Evolutionary conservation across 2,113 vertebrate species (phyloP), one percentile per base, ranked within the genome.

Genomic region (Oncorhynchus gorbuscha): DNA sequence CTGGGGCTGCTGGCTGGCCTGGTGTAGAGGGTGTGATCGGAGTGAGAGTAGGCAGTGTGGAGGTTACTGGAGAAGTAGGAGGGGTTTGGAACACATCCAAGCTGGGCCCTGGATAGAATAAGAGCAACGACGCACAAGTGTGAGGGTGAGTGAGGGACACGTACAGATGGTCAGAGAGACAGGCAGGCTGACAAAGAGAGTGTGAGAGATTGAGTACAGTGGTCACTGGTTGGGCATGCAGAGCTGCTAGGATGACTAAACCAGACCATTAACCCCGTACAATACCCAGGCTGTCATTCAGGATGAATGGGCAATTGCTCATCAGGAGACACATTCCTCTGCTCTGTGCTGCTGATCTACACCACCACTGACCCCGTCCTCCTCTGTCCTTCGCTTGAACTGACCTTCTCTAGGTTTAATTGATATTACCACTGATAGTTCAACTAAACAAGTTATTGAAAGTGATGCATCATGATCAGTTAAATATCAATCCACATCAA

Each of bases 31-130:
- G 73, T 49, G 66, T 30, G 16, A 79, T 62, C 0, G 79, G 67
- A 68, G 78, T 62, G 59, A 26, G 70, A 71, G 22, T 0, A 0
- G 84, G 73, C 1, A 61, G 76, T n/a, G 88, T 48, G 13, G 69
- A 83, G 3, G 55, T 79, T 26, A 85, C 81, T 45, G 89, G 92
- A 5, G 92, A 90, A 6, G 84, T 49, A 59, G 91, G 91, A 30
- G 91, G 87, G 24, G 90, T 90, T 79, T 93, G 88, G 86, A 88
- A 92, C n/a, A 71, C 75, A 12, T 94, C 91, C 28, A 76, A 65
- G 58, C 83, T 81, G 59, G 80, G 4, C 4, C 81, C 93, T 93
- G 22, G 39, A 22, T 26, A 72, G 66, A 22, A 35, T 3, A 32
- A 61, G 28, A 71, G n/a, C 12, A n/a, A 73, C 7, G 71, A 13